Base-by-base conservation (phyloP, 2,797 vertebrate species). In the Epinephelus coioides region DNA sequence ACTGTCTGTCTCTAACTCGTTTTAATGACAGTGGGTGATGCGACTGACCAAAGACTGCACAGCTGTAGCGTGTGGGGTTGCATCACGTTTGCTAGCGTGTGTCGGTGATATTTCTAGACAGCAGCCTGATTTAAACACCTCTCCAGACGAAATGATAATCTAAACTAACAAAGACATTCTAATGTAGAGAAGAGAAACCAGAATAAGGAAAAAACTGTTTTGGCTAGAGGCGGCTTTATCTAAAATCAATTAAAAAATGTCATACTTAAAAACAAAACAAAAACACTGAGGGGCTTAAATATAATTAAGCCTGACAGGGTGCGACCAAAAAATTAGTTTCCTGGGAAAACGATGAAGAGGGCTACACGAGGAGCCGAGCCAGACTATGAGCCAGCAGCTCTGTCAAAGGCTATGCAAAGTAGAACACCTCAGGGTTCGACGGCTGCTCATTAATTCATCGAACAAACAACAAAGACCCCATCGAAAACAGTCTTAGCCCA, bases 291-390 rank as follows among this genome's bases (percentile, higher is more conserved):
- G 78, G 84, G 75, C 73, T 83, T 76, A 65, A 87, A 86, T 75
- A 78, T 90, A 91, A 92, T 93, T 88, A 91, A 73, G 57, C 59
- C 76, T 84, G 88, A 90, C 81, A 86, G 76, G 79, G 70, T 86
- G 82, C 68, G 23, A 87, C 85, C 81, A 81, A 80, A 86, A 69
- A 91, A 88, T 80, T 7, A 51, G 60, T 83, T 90, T 90, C 72
- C 57, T 57, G 66, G 69, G 83, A 86, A 88, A 87, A 86, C 13
- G 17, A 84, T 68, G 64, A 86, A 83, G 67, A 66, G 7, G 40
- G 44, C 60, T 49, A 40, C 30, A 38, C 8, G 9, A 60, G 64
- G 55, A 84, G 76, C 19, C n/a, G 15, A 71, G 61, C 51, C 73
- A 89, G 79, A 89, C 59, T 67, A 34, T 50, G 57, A 88, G 81